Evolutionary conservation across 2,113 vertebrate species (phyloP), one percentile per base, ranked within the genome.

Genomic region (Alligator mississippiensis): DNA sequence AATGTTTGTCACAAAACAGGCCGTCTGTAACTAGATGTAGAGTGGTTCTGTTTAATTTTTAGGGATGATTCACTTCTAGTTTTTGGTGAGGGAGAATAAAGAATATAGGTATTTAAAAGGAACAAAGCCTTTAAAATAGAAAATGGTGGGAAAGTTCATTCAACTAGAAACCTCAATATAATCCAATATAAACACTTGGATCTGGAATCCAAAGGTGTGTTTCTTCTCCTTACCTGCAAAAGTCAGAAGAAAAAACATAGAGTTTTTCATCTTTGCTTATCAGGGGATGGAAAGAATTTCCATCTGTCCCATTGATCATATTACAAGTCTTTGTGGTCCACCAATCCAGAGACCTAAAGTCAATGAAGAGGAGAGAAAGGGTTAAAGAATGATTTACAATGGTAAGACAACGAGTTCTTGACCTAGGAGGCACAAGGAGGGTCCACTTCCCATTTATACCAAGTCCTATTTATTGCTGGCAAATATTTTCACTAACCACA

Each of bases 231-330:
- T 95, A 99, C 99, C 99, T 99, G 98, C 99, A 99, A 84, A 99
- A 98, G 80, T 99, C 99, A 8, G 99, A 99, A 25, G 99, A 98
- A 94, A 99, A 99, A 85, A 99, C 98, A 92, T 98, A 99, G 66
- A 99, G 98, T 4, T 80, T 91, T 94, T 99, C 99, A 2, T 98
- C 97, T 96, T 98, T 99, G 80, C 78, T 96, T 96, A 99, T 93
- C 76, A 99, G 82, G 0, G 99, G 98, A 85, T 99, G 99, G 89
- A 99, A 99, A 55, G 98, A 98, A 1, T 98, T 98, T n/a, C 99
- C 99, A 22, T 99, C 99, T 16, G 99, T 99, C 70, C 99, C 99
- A 47, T 99, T 99, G 87, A 99, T 99, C 99, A 99, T 99, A 72
- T 99, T 99, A 93, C 99, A 99, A 0, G 94, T 66, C 10, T 98